Evolutionary conservation across 2,113 vertebrate species (phyloP).

Genomic region (Osmerus mordax): DNA sequence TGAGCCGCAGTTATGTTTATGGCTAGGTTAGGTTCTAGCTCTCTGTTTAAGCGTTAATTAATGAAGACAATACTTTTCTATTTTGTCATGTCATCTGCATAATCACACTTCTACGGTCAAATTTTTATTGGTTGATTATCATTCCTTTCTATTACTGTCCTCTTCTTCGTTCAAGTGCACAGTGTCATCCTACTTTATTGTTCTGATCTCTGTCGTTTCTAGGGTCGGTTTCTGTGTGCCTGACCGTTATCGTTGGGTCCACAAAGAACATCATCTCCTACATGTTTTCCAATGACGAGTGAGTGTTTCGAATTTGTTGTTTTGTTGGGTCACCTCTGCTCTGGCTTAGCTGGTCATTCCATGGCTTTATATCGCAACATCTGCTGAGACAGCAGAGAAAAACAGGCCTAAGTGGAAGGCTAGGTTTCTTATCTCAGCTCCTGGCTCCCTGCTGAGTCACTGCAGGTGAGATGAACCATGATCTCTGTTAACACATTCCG

Average conservation of each 20-base stretch:
- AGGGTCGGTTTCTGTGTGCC: conserved; percentile 72
- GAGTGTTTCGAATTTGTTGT: conserved; percentile 45
- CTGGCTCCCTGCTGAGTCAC: not conserved
- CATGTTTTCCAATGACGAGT: conserved; percentile 83
- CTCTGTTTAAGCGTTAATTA: too few relatives aligned
- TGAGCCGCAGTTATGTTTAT: too few relatives aligned
- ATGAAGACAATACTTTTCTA: too few relatives aligned
- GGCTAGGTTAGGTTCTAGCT: too few relatives aligned
- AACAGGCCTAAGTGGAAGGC: too few relatives aligned
- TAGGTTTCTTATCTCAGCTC: too few relatives aligned
- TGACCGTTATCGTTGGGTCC: conserved; percentile 65
- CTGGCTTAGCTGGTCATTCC: too few relatives aligned
- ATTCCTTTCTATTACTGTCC: not conserved
- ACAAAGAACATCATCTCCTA: conserved; percentile 76
- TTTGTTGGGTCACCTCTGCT: too few relatives aligned
- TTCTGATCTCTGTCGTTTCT: conserved; percentile 26
- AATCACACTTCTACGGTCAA: too few relatives aligned
- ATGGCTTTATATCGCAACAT: too few relatives aligned
- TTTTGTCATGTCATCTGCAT: too few relatives aligned
- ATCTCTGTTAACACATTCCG: conserved; percentile 12
- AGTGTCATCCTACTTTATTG: not conserved
- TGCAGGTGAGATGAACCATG: conserved; percentile 3
- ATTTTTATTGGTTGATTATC: not conserved
- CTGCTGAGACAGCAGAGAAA: too few relatives aligned
- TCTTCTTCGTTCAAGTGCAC: not conserved